These are phyloP conservation scores for Papilio polytes DNA, from an alignment of 1,140 invertebrate genomes.

Conservation along the genomic window DNA sequence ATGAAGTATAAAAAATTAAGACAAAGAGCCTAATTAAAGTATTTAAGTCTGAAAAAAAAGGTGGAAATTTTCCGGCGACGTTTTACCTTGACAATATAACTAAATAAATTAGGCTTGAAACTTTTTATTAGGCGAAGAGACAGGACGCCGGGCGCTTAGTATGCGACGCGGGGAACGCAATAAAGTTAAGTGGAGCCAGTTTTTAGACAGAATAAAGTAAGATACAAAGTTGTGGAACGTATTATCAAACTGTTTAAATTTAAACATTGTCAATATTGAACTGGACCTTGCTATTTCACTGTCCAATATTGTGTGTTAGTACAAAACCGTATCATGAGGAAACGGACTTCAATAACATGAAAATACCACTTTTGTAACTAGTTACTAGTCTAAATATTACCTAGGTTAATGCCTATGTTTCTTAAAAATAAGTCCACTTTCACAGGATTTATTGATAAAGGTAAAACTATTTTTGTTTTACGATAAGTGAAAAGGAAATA, in stretches of 20 bases:
- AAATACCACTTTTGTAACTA: too few species aligned
- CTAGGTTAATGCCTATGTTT: too few species aligned
- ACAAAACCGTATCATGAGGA: neutral
- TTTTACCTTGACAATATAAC: conserved; percentile 30
- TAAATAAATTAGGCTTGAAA: conserved; percentile 21
- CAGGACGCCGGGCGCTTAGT: neutral
- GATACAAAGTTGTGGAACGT: conserved; percentile 1
- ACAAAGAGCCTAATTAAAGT: neutral
- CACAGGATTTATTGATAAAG: neutral
- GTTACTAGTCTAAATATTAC: too few species aligned
- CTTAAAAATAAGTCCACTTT: too few species aligned
- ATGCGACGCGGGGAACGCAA: conserved; percentile 21
- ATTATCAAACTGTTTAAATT: neutral
- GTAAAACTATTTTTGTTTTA: neutral
- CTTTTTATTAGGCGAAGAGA: conserved; percentile 12
- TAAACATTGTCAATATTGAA: neutral
- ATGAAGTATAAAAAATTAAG: neutral
- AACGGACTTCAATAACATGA: neutral
- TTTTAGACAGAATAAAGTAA: conserved; percentile 16
- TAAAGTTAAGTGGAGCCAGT: conserved; percentile 27
- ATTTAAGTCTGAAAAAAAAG: neutral
- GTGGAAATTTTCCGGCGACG: neutral
- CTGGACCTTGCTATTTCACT: neutral
- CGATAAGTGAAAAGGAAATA: neutral
- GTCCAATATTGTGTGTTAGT: neutral